Conservation (phyloP, 2,113 vertebrate genomes). For the Lasiurus borealis region DNA sequence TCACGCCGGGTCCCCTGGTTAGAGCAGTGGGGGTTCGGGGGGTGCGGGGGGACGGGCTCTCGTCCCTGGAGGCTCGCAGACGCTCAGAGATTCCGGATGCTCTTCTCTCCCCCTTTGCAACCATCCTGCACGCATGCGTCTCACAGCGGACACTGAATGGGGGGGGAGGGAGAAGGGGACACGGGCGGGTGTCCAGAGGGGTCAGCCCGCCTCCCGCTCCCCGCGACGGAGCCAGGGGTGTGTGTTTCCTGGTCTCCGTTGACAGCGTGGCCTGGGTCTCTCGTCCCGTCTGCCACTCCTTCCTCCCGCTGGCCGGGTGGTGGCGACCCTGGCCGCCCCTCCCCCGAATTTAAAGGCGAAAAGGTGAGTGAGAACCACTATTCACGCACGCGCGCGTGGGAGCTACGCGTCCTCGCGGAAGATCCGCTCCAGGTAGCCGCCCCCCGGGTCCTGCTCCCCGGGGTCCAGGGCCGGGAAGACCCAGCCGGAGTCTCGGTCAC, state of each 20-base stretch:
- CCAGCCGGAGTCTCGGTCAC: conserved; percentile 93
- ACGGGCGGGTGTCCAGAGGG: no score
- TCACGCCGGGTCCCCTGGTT: conserved; percentile 55
- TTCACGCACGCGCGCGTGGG: neutral
- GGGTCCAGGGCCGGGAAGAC: conserved; percentile 92
- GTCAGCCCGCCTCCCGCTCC: conserved; percentile 60
- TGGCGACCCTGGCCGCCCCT: conserved; percentile 69
- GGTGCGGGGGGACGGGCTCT: neutral
- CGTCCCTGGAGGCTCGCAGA: conserved; percentile 65
- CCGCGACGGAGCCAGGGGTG: conserved; percentile 65
- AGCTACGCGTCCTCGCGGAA: conserved; percentile 83
- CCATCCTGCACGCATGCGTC: no score
- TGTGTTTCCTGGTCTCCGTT: conserved; percentile 45
- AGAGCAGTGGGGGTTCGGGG: no score
- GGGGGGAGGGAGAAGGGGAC: no score
- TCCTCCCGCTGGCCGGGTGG: neutral
- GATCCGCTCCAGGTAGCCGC: conserved; percentile 82
- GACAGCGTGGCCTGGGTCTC: neutral
- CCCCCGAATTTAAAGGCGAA: conserved; percentile 87
- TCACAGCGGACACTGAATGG: no score
- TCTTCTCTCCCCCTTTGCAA: no score
- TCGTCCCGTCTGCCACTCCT: neutral
- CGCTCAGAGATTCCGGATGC: conserved; percentile 62
- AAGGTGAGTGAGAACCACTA: conserved; percentile 82
- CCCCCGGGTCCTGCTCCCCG: conserved; percentile 86